Conservation (phyloP, 1,140 invertebrate genomes). For the Campoletis sonorensis region DNA sequence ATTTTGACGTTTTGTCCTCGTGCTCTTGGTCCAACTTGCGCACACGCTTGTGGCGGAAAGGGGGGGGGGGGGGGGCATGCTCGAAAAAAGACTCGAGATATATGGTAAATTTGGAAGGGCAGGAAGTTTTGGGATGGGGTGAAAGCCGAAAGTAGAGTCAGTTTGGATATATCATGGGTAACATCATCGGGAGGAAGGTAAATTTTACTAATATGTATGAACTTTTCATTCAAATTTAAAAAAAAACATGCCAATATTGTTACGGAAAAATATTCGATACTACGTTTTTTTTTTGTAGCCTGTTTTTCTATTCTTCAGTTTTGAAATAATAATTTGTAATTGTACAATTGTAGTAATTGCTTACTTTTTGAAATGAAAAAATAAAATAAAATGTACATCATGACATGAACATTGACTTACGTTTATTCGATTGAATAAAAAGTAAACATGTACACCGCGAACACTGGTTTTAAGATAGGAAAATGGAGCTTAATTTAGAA, state of each 20-base stretch:
- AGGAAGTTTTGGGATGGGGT: conserved; percentile 49
- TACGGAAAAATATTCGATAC: too few species aligned
- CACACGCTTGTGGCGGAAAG: not conserved
- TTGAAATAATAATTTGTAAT: not conserved
- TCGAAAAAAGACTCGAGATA: not conserved
- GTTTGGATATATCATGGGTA: conserved; percentile 45
- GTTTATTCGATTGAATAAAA: not conserved
- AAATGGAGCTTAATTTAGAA: not conserved
- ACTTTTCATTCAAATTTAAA: too few species aligned
- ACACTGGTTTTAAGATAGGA: not conserved
- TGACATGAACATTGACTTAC: not conserved
- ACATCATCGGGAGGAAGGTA: conserved; percentile 43
- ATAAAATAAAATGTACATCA: not conserved
- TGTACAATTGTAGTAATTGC: too few species aligned
- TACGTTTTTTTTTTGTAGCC: too few species aligned
- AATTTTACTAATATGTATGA: too few species aligned
- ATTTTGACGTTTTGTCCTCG: conserved; percentile 7
- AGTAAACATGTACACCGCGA: not conserved
- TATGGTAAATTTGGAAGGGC: conserved; percentile 44
- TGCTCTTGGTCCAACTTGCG: not conserved
- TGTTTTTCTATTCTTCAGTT: too few species aligned
- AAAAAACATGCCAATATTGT: too few species aligned
- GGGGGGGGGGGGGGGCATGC: not conserved
- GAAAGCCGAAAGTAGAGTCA: conserved; percentile 58
- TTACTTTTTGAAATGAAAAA: conserved; percentile 15